Base-by-base conservation (phyloP, 2,113 vertebrate genomes). In the Andinoacara biseriatus region DNA sequence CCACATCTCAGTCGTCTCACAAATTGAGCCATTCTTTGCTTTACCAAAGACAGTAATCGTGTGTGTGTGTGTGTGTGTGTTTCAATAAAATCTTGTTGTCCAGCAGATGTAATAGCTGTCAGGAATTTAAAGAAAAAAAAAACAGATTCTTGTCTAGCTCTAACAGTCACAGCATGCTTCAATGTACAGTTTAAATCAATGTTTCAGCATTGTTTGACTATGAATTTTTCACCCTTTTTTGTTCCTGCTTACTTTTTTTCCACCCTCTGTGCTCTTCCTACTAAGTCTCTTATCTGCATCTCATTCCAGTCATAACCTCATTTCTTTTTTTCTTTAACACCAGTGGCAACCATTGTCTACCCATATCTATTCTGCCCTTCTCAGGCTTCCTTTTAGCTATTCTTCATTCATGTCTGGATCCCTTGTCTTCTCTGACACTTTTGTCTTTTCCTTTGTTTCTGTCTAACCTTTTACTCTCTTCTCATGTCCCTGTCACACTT, bases 401-500 rank as follows among this genome's bases (percentile, higher is more conserved):
- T 79, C 65, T 56, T 78, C 49, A 57, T 79, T 83, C 81, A 85
- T 86, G 56, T 76, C 31, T 81, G 56, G 65, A 74, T 88, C 38
- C 62, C 54, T 78, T 90, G 43, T 87, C 86, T 75, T 75, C 65
- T 58, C 63, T 24, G 75, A 65, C 82, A 81, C 77, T 46, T 88
- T 78, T 89, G 76, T 92, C 63, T 88, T 80, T 82, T 67, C 61
- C 78, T 90, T 69, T 89, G 86, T 90, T 82, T 83, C 76, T 86
- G 81, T 88, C 88, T 86, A 58, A 85, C 86, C 87, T 90, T 86
- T 90, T 87, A 84, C 81, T 84, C 84, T 52, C 46, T 35, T 74
- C 84, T 82, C 86, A 60, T 93, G 86, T 93, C 86, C 80, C 89
- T 90, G 90, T 91, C 92, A 85, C 77, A 86, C 40, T 82, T 78